Conservation (phyloP, 2,113 vertebrate species). For the Syrrhaptes paradoxus region DNA sequence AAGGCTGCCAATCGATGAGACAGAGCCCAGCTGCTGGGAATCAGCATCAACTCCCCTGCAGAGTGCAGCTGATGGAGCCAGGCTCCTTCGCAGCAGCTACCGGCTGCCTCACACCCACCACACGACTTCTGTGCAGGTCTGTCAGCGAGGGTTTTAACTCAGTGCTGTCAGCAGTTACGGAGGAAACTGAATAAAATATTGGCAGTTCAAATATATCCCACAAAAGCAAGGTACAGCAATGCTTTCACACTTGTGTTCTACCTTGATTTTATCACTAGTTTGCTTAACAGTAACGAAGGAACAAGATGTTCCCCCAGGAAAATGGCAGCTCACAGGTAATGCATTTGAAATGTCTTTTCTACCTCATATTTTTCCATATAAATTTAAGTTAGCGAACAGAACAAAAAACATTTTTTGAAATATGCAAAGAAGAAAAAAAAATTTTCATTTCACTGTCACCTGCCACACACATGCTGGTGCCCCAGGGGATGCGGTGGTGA, state of each 20-base stretch:
- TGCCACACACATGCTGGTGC: too few species aligned
- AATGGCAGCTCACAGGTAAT: background rate
- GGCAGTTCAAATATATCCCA: background rate
- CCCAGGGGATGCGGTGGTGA: rapidly evolving
- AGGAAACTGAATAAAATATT: background rate
- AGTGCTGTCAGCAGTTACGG: background rate
- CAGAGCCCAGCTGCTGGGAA: background rate
- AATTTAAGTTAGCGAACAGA: background rate
- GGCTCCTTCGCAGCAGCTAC: background rate
- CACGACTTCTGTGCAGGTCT: rapidly evolving
- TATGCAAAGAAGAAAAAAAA: background rate
- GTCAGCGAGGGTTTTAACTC: rapidly evolving
- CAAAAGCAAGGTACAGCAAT: background rate
- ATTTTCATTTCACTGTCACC: background rate
- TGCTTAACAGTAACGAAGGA: background rate
- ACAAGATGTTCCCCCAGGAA: background rate
- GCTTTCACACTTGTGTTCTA: background rate
- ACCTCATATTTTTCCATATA: background rate
- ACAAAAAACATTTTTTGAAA: background rate
- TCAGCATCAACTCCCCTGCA: rapidly evolving
- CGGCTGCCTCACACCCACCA: rapidly evolving
- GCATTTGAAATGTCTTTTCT: background rate
- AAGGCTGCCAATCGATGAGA: background rate
- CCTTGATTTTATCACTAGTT: rapidly evolving
- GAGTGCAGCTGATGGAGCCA: background rate